phyloP scores from a whole-genome alignment of 2,113 vertebrate species.

The Phylloscopus whistleri region DNA sequence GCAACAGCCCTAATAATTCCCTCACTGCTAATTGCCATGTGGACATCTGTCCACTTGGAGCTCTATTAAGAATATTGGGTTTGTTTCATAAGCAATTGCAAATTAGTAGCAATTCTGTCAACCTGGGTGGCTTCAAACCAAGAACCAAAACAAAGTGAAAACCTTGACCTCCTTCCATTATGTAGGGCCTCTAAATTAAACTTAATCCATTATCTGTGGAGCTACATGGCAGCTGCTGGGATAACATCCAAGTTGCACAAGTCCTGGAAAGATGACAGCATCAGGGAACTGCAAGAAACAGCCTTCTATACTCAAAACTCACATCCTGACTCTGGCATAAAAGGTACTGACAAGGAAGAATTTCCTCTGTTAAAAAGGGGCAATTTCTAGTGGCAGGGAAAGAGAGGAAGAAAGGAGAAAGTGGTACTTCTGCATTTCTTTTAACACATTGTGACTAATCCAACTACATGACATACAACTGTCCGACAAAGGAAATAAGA shows the following conservation, averaged over 20 bases:
- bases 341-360: neutral
- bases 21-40: neutral
- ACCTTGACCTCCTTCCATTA: constrained; percentile 33
- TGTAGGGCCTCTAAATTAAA: neutral
- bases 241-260: constrained; percentile 1
- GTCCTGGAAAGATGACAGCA: neutral
- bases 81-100: neutral
- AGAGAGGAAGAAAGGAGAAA: neutral
- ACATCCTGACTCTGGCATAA: neutral
- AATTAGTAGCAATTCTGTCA: constrained; percentile 11
- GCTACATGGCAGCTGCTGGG: neutral
- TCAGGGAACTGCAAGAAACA: neutral
- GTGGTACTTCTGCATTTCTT: neutral
- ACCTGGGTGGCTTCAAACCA: neutral
- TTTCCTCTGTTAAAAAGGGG: neutral
- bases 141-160: constrained; percentile 9
- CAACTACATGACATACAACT: neutral
- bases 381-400: neutral
- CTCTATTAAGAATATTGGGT: neutral
- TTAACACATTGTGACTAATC: neutral
- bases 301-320: neutral
- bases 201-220: neutral
- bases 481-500: neutral
- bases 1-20: neutral
- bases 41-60: neutral